Evolutionary conservation across 2,888 invertebrate genomes (phyloP).

Genomic region (Clostera curtula): DNA sequence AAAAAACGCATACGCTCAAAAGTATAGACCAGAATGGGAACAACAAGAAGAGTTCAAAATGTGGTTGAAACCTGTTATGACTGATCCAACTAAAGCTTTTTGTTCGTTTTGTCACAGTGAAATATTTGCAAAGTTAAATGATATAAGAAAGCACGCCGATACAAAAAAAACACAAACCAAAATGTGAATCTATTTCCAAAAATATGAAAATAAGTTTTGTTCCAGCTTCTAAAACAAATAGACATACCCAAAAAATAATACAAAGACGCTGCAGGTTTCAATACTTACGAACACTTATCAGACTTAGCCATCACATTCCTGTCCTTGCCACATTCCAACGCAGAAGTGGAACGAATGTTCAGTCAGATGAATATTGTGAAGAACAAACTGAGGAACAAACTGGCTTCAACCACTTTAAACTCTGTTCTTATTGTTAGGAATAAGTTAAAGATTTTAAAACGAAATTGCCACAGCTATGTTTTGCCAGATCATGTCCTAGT

Average conservation of each 20-base stretch:
- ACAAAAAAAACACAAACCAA: neutral
- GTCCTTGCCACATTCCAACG: slow-evolving; percentile 18
- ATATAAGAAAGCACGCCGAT: neutral
- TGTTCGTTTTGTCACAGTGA: slow-evolving; percentile 1
- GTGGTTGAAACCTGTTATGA: neutral
- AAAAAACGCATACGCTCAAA: neutral
- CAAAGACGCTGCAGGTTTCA: slow-evolving; percentile 12
- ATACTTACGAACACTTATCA: slow-evolving; percentile 10
- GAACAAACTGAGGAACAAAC: slow-evolving; percentile 14
- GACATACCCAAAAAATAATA: slow-evolving; percentile 3
- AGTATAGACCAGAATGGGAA: slow-evolving; percentile 1
- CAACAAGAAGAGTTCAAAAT: slow-evolving; percentile 1
- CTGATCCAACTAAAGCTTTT: neutral
- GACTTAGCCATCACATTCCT: slow-evolving; percentile 9
- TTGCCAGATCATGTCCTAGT: too few species aligned
- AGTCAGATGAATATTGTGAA: slow-evolving; percentile 19
- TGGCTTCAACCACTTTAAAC: slow-evolving; percentile 11
- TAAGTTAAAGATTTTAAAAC: slow-evolving; percentile 9
- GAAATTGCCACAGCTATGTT: too few species aligned
- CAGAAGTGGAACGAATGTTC: slow-evolving; percentile 18
- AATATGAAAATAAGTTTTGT: neutral
- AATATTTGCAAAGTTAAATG: slow-evolving; percentile 1
- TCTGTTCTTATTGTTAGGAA: slow-evolving; percentile 9
- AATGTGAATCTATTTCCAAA: neutral
- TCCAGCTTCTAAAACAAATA: neutral